phyloP scores from a whole-genome alignment of 2,888 invertebrate genomes.

The Liodrosophila aerea region DNA sequence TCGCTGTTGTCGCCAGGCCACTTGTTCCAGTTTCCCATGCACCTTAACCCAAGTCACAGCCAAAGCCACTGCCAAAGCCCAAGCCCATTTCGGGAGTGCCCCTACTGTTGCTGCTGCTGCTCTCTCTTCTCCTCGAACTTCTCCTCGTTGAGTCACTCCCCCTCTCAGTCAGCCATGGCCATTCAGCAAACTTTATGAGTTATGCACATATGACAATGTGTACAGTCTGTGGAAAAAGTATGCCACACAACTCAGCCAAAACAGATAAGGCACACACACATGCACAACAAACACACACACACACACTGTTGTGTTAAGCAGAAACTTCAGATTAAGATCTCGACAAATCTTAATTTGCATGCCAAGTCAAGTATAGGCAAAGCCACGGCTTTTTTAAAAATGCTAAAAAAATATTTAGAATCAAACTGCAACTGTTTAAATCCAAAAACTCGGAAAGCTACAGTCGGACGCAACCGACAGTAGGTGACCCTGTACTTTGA shows the following conservation, averaged over 20 bases:
- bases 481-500: too few relatives aligned
- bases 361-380: not conserved
- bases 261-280: constrained; percentile 54
- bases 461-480: too few relatives aligned
- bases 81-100: constrained; percentile 61
- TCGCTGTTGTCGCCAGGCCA: constrained; percentile 59
- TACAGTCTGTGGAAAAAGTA: constrained; percentile 53
- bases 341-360: not conserved
- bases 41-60: constrained; percentile 71
- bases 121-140: constrained; percentile 18
- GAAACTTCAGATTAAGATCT: not conserved
- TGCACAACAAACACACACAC: constrained; percentile 1
- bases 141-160: constrained; percentile 5
- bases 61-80: constrained; percentile 36
- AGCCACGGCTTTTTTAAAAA: too few relatives aligned
- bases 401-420: too few relatives aligned
- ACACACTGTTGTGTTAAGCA: too few relatives aligned
- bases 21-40: constrained; percentile 77
- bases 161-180: too few relatives aligned
- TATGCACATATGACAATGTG: constrained; percentile 68
- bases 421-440: too few relatives aligned
- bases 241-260: constrained; percentile 53
- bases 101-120: too few relatives aligned
- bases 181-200: constrained; percentile 64
- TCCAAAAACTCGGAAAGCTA: too few relatives aligned